These are phyloP conservation scores for Ictalurus punctatus DNA, from an alignment of 2,113 vertebrate genomes.

Conservation along the genomic window DNA sequence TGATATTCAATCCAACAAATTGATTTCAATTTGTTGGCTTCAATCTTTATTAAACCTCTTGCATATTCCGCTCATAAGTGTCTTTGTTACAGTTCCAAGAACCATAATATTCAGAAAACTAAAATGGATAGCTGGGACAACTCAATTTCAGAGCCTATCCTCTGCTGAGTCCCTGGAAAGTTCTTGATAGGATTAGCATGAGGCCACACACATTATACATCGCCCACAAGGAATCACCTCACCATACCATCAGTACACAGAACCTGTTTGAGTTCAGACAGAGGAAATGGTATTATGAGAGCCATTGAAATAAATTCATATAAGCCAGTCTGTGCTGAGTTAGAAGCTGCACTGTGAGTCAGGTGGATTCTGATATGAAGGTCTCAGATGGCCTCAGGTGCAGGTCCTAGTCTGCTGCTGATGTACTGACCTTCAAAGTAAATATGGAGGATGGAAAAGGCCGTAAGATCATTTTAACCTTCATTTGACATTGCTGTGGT, in stretches of 20 bases:
- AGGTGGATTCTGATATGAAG: slow-evolving; percentile 15
- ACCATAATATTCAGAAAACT: background rate
- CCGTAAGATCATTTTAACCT: slow-evolving; percentile 11
- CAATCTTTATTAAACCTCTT: background rate
- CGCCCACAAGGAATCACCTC: slow-evolving; percentile 31
- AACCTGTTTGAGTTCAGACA: background rate
- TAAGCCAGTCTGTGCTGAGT: background rate
- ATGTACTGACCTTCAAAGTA: slow-evolving; percentile 25
- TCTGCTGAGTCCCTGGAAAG: slow-evolving; percentile 33
- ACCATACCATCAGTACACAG: background rate
- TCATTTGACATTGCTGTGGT: background rate
- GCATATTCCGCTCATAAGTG: background rate
- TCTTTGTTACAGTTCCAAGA: background rate
- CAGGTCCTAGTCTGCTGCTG: background rate
- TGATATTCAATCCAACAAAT: too few relatives aligned
- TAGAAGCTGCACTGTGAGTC: slow-evolving; percentile 4
- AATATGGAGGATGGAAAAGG: slow-evolving; percentile 18
- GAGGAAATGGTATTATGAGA: slow-evolving; percentile 13
- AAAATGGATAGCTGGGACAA: background rate
- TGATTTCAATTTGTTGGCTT: background rate
- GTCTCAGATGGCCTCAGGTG: slow-evolving; percentile 40
- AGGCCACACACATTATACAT: slow-evolving; percentile 34
- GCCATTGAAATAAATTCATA: slow-evolving; percentile 11
- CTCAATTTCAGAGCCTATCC: background rate
- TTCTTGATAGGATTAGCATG: slow-evolving; percentile 47